phyloP scores from a whole-genome alignment of 2,888 invertebrate genomes.

The Acutogordius australiensis region DNA sequence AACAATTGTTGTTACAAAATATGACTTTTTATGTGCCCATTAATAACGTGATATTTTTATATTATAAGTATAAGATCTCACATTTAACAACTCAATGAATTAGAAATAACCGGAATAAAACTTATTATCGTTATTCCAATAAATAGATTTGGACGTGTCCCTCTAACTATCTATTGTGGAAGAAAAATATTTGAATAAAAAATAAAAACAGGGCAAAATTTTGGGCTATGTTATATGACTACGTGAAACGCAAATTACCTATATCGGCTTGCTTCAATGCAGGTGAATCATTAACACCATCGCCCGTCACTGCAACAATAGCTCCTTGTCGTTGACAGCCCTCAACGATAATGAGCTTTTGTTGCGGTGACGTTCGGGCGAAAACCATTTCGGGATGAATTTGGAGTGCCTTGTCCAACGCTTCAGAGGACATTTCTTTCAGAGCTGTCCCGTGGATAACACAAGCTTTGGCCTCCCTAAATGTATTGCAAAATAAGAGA shows the following conservation, averaged over 20 bases:
- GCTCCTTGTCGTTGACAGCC: conserved; percentile 32
- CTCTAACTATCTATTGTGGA: too few relatives aligned
- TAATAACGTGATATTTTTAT: too few relatives aligned
- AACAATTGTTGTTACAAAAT: too few relatives aligned
- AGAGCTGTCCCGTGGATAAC: conserved; percentile 23
- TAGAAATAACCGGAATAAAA: too few relatives aligned
- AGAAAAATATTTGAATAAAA: neutral
- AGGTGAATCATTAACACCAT: conserved; percentile 33
- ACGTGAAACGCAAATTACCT: conserved; percentile 18
- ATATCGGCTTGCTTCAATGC: conserved; percentile 33
- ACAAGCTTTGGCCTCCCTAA: conserved; percentile 21
- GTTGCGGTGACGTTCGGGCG: conserved; percentile 25
- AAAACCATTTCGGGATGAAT: conserved; percentile 24
- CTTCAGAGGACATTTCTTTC: conserved; percentile 20
- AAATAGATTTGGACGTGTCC: too few relatives aligned
- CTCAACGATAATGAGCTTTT: conserved; percentile 31
- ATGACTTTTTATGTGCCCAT: too few relatives aligned
- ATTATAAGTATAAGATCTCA: too few relatives aligned
- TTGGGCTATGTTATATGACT: neutral
- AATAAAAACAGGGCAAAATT: neutral
- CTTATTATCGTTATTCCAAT: too few relatives aligned
- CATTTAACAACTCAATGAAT: too few relatives aligned
- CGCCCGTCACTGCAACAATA: conserved; percentile 33
- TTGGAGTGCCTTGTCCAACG: conserved; percentile 21
- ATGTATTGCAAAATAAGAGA: too few relatives aligned